Evolutionary conservation across 2,888 invertebrate genomes (phyloP), one percentile per base, ranked within the genome.

Genomic region (Agelastica alni): DNA sequence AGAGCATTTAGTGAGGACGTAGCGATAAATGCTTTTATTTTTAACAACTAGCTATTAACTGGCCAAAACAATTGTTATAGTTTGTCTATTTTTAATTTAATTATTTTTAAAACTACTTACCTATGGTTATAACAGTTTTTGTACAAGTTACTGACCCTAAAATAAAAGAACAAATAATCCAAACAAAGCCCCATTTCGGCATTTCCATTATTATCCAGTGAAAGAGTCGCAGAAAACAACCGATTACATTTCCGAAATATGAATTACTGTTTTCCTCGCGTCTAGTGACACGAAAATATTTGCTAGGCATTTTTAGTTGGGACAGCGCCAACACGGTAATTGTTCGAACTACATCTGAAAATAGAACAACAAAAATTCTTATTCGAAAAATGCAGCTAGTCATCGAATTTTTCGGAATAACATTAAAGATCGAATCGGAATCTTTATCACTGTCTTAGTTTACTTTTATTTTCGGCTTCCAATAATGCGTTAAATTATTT

Each of bases 91-190:
- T n/a, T n/a, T n/a, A n/a, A n/a, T n/a, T n/a, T n/a, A n/a, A 34
- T 34, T 34, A 34, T 34, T 34, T 34, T n/a, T n/a, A n/a, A n/a
- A n/a, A n/a, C n/a, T 13, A 37, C 37, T 56, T 54, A 68, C 67
- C 68, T 31, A 68, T 57, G 37, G 60, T 63, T 34, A 62, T 55
- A 32, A 55, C 53, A 32, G 47, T 26, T 34, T 59, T 60, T 13
- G 9, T 6, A n/a, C 37, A 37, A 6, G 17, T 20, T 12, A 37
- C 37, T 7, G 6, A 20, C 12, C 18, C 18, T 4, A 37, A 37
- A 5, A 20, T 2, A 6, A 37, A 18, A 18, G 17, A 37, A 37
- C 2, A 37, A 10, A 10, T 20, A 18, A 37, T 37, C 37, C 17
- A 18, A 18, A n/a, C 17, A 18, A 37, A 17, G 18, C 6, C 2